Base-by-base conservation (phyloP, 2,888 invertebrate species). In the Cosmia pyralina region DNA sequence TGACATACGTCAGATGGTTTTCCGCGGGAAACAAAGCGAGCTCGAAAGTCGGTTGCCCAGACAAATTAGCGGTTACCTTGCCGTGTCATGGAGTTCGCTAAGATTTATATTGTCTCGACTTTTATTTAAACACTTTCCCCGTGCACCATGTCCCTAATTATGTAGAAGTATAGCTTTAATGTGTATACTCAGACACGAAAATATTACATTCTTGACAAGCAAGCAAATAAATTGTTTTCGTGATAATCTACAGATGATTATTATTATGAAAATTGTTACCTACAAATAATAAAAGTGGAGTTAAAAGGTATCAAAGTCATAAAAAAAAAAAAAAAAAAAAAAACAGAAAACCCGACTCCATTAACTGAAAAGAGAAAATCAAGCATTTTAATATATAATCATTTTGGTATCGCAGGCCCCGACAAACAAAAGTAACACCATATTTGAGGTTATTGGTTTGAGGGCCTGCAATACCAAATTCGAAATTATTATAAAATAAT, bases 41-140 rank as follows among this genome's bases (percentile, higher is more conserved):
- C 70, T 84, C 66, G 92, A 92, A 93, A 93, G 94, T 94, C 84
- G 93, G 93, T 91, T 90, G 86, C 87, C 84, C 77, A 79, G 81
- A 85, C 88, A 88, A 91, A 91, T 90, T 90, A 87, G 87, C 89
- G 89, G 90, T 89, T 90, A 89, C 77, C 68, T 84, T 75, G 71
- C 67, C 79, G 71, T 88, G 87, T 84, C 87, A 86, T 75, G 57
- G 75, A 83, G 85, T 83, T 83, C 81, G 75, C 84, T 72, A 69
- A 81, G 85, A 87, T 88, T 86, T 85, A 81, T 87, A 83, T n/a
- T n/a, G n/a, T 87, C 79, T 71, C 59, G 44, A 66, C 69, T 78
- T 76, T 69, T 71, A 79, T 81, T 75, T 67, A 66, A 84, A 81
- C 77, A 84, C 83, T 83, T 85, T 87, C 85, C 72, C 77, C 65